Percentiles rank a stretch among this genome's conserved stretches.
Conservation (phyloP, 2,888 invertebrate genomes). For the Ramazzottius varieornatus region DNA sequence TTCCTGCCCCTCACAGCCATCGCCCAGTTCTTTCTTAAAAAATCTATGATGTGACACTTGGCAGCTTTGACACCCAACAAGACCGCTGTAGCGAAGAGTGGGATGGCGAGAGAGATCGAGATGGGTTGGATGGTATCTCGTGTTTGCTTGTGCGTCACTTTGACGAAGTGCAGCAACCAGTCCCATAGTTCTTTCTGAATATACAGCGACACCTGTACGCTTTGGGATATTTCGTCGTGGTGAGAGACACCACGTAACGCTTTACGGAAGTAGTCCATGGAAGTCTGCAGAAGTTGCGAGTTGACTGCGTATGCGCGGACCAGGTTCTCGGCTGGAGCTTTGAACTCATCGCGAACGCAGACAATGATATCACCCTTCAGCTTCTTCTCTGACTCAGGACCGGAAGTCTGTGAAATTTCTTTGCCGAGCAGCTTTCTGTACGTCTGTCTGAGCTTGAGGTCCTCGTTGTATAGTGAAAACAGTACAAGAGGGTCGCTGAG, state of each 20-base stretch:
- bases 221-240: background rate
- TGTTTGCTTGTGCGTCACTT: background rate
- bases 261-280: background rate
- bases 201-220: background rate
- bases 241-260: background rate
- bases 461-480: too few species aligned
- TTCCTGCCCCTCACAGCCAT: background rate
- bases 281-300: background rate
- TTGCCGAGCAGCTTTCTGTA: too few species aligned
- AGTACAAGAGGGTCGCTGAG: too few species aligned
- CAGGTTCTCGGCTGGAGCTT: background rate
- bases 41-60: background rate
- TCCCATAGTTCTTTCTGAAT: background rate
- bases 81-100: background rate
- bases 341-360: background rate
- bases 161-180: background rate
- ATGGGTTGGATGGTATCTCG: background rate
- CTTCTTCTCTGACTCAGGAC: background rate
- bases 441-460: too few species aligned
- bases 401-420: too few species aligned
- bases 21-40: background rate
- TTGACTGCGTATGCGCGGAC: background rate
- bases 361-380: background rate
- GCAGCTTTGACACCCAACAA: background rate
- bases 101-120: background rate